phyloP scores from a whole-genome alignment of 2,888 invertebrate species.

The Notocelia uddmanniana region DNA sequence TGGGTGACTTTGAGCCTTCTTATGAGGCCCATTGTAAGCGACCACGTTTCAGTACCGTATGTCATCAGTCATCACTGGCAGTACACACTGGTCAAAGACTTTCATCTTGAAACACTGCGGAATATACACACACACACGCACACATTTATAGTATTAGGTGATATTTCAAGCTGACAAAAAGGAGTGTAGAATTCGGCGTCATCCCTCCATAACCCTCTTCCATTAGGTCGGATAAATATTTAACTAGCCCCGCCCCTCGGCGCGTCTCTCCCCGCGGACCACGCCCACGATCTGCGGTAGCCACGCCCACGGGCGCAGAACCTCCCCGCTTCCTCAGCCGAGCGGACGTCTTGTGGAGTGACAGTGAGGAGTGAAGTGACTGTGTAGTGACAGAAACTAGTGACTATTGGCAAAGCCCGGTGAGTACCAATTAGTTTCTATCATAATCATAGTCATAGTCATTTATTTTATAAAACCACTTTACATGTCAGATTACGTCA shows the following conservation, averaged over 20 bases:
- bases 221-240: constrained; percentile 29
- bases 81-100: too few relatives aligned
- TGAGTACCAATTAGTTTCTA: neutral
- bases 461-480: too few relatives aligned
- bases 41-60: too few relatives aligned
- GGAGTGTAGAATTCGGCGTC: neutral
- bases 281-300: neutral
- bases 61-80: too few relatives aligned
- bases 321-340: neutral
- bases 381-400: neutral
- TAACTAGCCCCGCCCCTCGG: constrained; percentile 12
- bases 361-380: neutral
- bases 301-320: constrained; percentile 16
- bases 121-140: too few relatives aligned
- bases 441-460: too few relatives aligned
- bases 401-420: neutral
- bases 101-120: too few relatives aligned
- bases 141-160: too few relatives aligned
- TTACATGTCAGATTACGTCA: too few relatives aligned
- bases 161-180: neutral
- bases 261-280: neutral
- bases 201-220: constrained; percentile 20
- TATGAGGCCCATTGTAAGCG: too few relatives aligned
- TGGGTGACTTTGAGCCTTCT: too few relatives aligned
- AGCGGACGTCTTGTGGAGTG: constrained; percentile 6